These are phyloP conservation scores for Teleogryllus occipitalis DNA, from an alignment of 1,140 invertebrate genomes.

Conservation along the genomic window DNA sequence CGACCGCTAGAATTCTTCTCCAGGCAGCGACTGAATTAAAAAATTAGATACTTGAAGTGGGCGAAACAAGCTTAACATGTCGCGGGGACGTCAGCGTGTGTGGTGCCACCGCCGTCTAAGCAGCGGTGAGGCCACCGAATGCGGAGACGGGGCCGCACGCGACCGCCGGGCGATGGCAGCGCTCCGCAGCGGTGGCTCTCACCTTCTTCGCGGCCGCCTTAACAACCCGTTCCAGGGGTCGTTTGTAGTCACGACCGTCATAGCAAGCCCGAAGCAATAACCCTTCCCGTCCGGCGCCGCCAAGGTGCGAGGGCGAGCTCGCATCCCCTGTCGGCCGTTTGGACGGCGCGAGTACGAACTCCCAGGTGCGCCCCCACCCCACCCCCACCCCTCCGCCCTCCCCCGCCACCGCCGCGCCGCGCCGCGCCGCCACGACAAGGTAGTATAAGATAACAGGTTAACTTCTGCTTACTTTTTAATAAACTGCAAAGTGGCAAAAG, in stretches of 20 bases:
- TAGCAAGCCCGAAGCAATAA: neutral
- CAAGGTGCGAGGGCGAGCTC: neutral
- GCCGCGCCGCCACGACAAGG: neutral
- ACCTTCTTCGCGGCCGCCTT: neutral
- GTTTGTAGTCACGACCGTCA: neutral
- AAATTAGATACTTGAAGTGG: too few species aligned
- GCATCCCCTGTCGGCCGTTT: neutral
- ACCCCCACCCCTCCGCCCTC: neutral
- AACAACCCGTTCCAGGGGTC: neutral
- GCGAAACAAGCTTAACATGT: too few species aligned
- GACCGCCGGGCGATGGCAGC: too few species aligned
- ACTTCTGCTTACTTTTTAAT: constrained; percentile 24
- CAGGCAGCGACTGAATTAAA: too few species aligned
- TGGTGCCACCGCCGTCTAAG: too few species aligned
- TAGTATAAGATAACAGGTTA: constrained; percentile 21
- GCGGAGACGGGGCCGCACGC: too few species aligned
- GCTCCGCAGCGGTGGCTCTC: neutral
- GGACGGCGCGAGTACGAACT: neutral
- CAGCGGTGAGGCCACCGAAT: too few species aligned
- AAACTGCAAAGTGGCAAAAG: constrained; percentile 21
- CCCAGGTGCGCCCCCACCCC: neutral
- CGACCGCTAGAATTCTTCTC: too few species aligned
- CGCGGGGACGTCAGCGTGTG: too few species aligned
- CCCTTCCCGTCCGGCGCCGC: neutral
- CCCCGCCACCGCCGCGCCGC: too few species aligned